Base-by-base conservation (phyloP, 1,140 invertebrate genomes). In the Trichomalopsis sarcophagae region DNA sequence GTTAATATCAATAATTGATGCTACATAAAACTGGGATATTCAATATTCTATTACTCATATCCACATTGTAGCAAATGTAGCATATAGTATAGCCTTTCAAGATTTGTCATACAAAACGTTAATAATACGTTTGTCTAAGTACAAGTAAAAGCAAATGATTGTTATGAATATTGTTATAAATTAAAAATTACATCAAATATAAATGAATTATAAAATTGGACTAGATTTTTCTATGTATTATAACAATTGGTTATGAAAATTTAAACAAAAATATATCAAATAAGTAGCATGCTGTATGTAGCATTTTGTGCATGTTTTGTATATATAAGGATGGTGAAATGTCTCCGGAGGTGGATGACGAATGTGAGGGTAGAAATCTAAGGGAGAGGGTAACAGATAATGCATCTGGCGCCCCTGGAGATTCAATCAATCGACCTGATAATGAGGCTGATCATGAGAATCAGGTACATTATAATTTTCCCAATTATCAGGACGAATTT, bases 281-380 rank as follows among this genome's bases (percentile, higher is more conserved):
- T 71, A 69, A 78, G 33, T 88, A 89, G 91, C 91, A 92, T 92
- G 91, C 88, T 87, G 88, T 91, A 92, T 91, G 91, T 92, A 92
- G 91, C 90, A 90, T 89, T 87, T 92, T 91, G 90, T 92, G 92
- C 92, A 93, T 92, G 91, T 84, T 84, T 84, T 84, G 76, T 92
- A 88, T 92, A 88, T 93, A 89, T 92, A 93, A 93, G 92, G 92
- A 93, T 90, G 91, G 90, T 91, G 91, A 92, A 89, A 88, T 89
- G 87, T 88, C 89, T 88, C 89, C 87, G 76, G 90, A 91, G 84
- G 92, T 92, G 84, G 91, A 91, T 87, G 91, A 91, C 87, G 90
- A 91, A 88, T 74, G 92, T 91, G 91, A 92, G 89, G 90, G 90
- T 90, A 90, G 90, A 89, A 89, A 89, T 88, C 89, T 86, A 89